Evolutionary conservation across 1,140 invertebrate genomes (phyloP).

Genomic region (Scylla paramamosain): DNA sequence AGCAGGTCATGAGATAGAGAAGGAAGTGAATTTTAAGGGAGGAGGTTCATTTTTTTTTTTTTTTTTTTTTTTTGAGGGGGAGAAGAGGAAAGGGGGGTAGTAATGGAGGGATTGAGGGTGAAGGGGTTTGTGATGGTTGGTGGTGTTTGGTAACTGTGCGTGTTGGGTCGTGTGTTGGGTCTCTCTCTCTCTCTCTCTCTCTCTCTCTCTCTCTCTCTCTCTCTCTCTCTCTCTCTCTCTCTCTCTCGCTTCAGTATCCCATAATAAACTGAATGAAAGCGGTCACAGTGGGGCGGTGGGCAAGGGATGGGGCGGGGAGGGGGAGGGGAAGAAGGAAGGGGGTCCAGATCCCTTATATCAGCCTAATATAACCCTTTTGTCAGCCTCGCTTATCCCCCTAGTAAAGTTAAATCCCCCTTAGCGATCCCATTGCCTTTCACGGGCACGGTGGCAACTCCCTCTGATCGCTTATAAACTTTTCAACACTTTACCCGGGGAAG

Average conservation of each 20-base stretch:
- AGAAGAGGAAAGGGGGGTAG: background rate
- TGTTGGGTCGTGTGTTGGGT: background rate
- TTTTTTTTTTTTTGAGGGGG: background rate
- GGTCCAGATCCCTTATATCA: background rate
- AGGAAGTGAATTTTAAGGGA: background rate
- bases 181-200: background rate
- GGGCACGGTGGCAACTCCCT: background rate
- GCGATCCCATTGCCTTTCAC: background rate
- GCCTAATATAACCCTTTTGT: background rate
- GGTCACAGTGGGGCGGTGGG: background rate
- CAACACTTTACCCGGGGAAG: background rate
- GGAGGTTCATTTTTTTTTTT: no score
- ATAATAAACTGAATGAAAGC: constrained; percentile 13
- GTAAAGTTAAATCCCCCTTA: background rate
- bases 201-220: background rate
- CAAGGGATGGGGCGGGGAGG: background rate
- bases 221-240: background rate
- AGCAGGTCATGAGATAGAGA: background rate
- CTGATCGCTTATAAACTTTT: background rate
- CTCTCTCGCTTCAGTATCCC: constrained; percentile 31
- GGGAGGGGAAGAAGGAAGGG: background rate
- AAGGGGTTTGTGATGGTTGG: background rate
- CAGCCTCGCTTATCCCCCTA: background rate
- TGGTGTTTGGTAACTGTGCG: no score
- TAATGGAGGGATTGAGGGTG: background rate